Base-by-base conservation (phyloP, 2,888 invertebrate genomes). In the Stenichneumon culpator region DNA sequence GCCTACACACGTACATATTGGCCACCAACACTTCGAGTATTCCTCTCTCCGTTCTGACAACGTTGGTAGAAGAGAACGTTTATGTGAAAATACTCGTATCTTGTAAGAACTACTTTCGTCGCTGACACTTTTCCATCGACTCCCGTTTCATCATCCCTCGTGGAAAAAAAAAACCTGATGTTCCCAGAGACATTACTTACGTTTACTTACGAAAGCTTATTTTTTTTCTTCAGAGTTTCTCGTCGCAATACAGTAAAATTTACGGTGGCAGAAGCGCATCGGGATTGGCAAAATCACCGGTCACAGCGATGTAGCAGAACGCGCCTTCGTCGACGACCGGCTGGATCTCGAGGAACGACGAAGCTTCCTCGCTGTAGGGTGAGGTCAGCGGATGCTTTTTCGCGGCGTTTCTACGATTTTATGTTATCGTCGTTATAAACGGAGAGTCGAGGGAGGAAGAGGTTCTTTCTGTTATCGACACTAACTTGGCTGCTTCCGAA, bases 251-350 rank as follows among this genome's bases (percentile, higher is more conserved):
- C 7, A 19, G 16, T n/a, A 36, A 39, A 44, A 36, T 72, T 79
- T 81, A 87, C 16, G 82, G 82, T 3, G 88, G 87, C 39, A 88
- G 78, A 50, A 86, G 79, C 32, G 89, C 22, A 89, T 93, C 50
- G 89, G 92, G 22, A 89, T 94, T 80, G 94, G 95, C 90, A 85
- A 95, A 89, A 85, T 95, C 95, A 7, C 95, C 95, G 28, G 95
- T 95, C 9, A 95, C 89, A 2, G 95, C 95, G 50, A 95, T 94
- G 87, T 95, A 95, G 88, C 95, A 95, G 89, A 95, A 95, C 3
- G 95, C 95, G 1, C 95, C 95, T 79, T 95, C 95, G 69, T 94
- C 94, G 4, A 95, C 95, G 52, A 94, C 90, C 0, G 95, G 95
- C 84, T 95, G 94, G 19, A 92, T 90, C 28, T 91, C 89, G 32